A percentile compares a stretch with the other conserved stretches of the same genome.
Evolutionary conservation across 2,797 vertebrate species (phyloP).

Genomic region (Phyllotis vaccarum): DNA sequence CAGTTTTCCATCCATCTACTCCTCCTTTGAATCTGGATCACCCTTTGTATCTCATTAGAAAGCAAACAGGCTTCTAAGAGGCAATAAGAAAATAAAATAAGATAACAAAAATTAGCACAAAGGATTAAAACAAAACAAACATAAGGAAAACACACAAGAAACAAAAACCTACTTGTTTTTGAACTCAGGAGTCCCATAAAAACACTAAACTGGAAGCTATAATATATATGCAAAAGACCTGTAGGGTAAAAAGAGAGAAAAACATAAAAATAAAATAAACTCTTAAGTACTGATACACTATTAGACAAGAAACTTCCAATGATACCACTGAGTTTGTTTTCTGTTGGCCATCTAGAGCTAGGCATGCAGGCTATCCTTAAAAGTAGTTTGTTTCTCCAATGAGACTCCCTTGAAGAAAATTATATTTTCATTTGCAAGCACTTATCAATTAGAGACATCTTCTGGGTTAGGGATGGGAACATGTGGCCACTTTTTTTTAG

Average conservation of each 20-base stretch:
- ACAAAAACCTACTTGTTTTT: neutral
- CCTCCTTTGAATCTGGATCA: neutral
- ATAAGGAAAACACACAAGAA: neutral
- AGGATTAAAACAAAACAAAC: neutral
- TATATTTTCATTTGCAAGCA: neutral
- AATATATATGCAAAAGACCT: neutral
- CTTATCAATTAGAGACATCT: neutral
- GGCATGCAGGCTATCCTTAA: neutral
- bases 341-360: neutral
- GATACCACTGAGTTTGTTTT: neutral
- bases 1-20: neutral
- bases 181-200: neutral
- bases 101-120: neutral
- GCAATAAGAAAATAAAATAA: neutral
- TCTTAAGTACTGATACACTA: neutral
- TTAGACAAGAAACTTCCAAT: neutral
- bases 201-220: neutral
- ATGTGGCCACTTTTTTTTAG: neutral
- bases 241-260: neutral
- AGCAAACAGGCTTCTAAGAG: neutral
- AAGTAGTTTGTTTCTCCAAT: neutral
- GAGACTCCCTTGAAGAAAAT: neutral
- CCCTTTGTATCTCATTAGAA: neutral
- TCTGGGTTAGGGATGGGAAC: neutral
- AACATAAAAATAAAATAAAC: too few relatives aligned